Conservation (phyloP, 2,888 invertebrate genomes). For the Erebia palarica region DNA sequence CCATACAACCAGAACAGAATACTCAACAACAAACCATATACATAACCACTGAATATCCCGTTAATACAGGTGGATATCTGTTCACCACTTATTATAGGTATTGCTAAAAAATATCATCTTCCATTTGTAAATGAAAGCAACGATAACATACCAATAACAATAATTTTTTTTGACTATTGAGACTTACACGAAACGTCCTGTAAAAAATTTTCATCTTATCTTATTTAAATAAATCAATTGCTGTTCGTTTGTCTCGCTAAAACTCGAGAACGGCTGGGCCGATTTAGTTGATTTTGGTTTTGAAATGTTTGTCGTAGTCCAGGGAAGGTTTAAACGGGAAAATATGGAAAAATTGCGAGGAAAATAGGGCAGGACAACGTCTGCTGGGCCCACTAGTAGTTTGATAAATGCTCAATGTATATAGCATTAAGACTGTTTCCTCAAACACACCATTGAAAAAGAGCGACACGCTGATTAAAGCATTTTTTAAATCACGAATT, state of each 20-base stretch:
- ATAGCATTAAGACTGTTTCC: not conserved
- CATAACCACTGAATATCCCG: constrained; percentile 18
- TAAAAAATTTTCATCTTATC: not conserved
- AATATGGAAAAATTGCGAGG: too few species aligned
- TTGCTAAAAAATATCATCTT: not conserved
- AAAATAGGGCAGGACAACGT: too few species aligned
- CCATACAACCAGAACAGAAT: too few species aligned
- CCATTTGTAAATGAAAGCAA: not conserved
- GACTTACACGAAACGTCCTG: not conserved
- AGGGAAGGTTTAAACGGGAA: too few species aligned
- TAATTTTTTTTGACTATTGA: not conserved
- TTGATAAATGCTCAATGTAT: not conserved
- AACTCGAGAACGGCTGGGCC: too few species aligned
- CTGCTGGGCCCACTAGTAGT: too few species aligned
- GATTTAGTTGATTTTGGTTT: too few species aligned
- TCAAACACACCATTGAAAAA: not conserved
- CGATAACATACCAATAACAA: not conserved
- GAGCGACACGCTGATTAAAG: not conserved
- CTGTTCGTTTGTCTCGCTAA: too few species aligned
- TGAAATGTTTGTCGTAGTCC: too few species aligned
- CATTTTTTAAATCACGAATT: not conserved
- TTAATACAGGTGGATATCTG: not conserved
- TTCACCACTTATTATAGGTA: not conserved
- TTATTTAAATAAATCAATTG: too few species aligned
- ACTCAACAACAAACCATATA: too few species aligned